Conservation (phyloP, 2,888 invertebrate genomes). For the Laothoe populi region DNA sequence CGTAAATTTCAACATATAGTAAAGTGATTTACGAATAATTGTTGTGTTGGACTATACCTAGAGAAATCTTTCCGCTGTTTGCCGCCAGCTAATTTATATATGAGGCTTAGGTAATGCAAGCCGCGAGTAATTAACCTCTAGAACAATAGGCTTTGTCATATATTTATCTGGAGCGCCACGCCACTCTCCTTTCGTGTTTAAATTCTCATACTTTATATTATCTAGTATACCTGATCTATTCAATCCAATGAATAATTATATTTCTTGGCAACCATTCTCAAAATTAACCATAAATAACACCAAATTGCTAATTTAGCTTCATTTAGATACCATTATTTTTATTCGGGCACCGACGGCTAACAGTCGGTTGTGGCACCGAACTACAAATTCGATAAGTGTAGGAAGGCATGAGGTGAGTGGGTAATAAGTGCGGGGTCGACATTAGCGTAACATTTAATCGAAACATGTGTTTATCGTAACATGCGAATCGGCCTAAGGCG, state of each 20-base stretch:
- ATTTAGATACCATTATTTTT: conserved; percentile 30
- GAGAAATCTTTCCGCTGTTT: conserved; percentile 85
- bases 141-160: conserved; percentile 85
- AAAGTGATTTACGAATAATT: conserved; percentile 86
- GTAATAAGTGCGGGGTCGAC: conserved; percentile 60
- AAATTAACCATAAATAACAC: conserved; percentile 30
- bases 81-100: conserved; percentile 84
- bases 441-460: conserved; percentile 77
- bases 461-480: conserved; percentile 84
- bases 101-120: conserved; percentile 84
- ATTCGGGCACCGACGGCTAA: conserved; percentile 34
- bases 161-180: conserved; percentile 78
- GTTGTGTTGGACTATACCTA: conserved; percentile 84
- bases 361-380: conserved; percentile 33
- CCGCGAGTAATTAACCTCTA: conserved; percentile 82
- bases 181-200: conserved; percentile 74
- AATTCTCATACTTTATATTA: conserved; percentile 59
- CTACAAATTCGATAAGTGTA: conserved; percentile 48
- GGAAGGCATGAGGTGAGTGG: conserved; percentile 53
- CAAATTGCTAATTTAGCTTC: conserved; percentile 26
- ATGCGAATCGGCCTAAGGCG: conserved; percentile 83
- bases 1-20: conserved; percentile 85
- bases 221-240: conserved; percentile 54
- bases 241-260: conserved; percentile 26
- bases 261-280: conserved; percentile 24